phyloP scores from a whole-genome alignment of 2,797 vertebrate species.

The Poliocrania exsul region DNA sequence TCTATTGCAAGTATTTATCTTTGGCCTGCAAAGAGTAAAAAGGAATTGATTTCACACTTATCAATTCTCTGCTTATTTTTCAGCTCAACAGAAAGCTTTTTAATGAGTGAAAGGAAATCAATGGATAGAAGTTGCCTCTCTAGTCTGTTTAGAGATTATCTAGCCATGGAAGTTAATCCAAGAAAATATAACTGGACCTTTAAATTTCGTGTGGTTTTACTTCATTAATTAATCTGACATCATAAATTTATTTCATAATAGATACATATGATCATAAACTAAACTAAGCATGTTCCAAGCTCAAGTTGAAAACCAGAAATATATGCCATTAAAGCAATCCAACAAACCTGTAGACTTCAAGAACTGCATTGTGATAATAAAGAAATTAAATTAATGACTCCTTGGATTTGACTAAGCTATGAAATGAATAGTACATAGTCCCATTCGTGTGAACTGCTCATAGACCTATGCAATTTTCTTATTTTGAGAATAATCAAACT shows the following conservation, averaged over 20 bases:
- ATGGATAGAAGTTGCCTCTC: conserved; percentile 65
- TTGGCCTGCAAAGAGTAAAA: conserved; percentile 23
- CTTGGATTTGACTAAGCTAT: not conserved
- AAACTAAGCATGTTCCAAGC: not conserved
- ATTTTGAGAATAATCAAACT: not conserved
- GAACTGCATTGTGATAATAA: not conserved
- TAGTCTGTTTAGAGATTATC: conserved; percentile 7
- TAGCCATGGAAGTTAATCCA: not conserved
- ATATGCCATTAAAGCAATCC: not conserved
- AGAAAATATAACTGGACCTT: not conserved
- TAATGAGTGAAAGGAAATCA: conserved; percentile 80
- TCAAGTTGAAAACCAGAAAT: not conserved
- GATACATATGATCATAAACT: not conserved
- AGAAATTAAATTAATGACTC: not conserved
- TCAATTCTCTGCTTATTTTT: conserved; percentile 75
- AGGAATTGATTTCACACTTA: conserved; percentile 67
- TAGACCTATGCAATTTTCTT: not conserved
- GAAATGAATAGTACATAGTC: not conserved
- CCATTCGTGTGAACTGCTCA: not conserved
- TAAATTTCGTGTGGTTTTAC: not conserved
- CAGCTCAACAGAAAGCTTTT: conserved; percentile 67
- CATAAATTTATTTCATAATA: not conserved
- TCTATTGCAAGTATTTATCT: conserved; percentile 48
- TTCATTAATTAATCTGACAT: not conserved
- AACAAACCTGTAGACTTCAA: not conserved